A percentile compares a stretch with the other conserved stretches of the same genome.
These are phyloP conservation scores for Chaetoderma sp. DNA, from an alignment of 2,888 invertebrate genomes.

Conservation along the genomic window DNA sequence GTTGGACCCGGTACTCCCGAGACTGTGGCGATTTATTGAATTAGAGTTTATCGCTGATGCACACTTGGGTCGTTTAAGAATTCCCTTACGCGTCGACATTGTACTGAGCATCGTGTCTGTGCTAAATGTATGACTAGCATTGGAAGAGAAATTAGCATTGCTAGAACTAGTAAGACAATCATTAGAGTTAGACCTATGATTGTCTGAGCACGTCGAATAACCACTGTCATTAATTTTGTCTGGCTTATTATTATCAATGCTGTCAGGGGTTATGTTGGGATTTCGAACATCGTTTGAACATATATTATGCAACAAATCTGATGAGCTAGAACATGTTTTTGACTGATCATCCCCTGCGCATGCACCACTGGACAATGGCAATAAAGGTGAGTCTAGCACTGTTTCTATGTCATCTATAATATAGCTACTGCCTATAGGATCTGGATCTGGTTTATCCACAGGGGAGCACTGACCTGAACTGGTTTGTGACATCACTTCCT, in stretches of 20 bases:
- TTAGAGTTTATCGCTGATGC: constrained; percentile 20
- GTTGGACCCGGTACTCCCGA: constrained; percentile 62
- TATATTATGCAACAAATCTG: too few species aligned
- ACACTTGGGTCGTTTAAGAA: constrained; percentile 46
- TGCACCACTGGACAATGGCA: too few species aligned
- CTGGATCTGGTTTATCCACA: neutral
- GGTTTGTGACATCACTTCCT: constrained; percentile 41
- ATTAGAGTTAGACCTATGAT: neutral
- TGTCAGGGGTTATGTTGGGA: too few species aligned
- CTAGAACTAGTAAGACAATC: too few species aligned
- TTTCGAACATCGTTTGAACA: too few species aligned
- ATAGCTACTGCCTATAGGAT: neutral
- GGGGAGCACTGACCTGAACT: constrained; percentile 19
- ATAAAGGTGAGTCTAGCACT: neutral
- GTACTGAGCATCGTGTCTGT: neutral
- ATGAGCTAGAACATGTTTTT: too few species aligned
- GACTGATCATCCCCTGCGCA: too few species aligned
- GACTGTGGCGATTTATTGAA: constrained; percentile 54
- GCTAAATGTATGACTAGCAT: neutral
- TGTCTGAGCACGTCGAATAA: neutral
- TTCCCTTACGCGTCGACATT: constrained; percentile 46
- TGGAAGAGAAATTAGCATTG: neutral
- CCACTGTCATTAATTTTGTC: neutral
- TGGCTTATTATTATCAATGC: neutral
- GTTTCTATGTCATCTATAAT: neutral